A percentile compares a stretch with the other conserved stretches of the same genome.
phyloP scores from a whole-genome alignment of 2,888 invertebrate species.

The Mythimna lalbum region DNA sequence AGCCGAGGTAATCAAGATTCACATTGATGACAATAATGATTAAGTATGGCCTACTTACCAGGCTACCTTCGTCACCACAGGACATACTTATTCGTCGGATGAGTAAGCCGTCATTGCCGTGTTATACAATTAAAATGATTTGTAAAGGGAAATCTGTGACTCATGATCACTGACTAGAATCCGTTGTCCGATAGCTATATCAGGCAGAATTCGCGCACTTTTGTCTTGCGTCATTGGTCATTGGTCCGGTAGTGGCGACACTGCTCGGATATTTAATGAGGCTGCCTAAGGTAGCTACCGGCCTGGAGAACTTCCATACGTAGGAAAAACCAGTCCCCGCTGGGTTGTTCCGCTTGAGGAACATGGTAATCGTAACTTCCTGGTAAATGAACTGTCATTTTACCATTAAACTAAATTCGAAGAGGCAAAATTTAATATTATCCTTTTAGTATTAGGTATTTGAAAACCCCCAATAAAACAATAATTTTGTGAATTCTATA shows the following conservation, averaged over 20 bases:
- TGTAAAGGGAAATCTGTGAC: conserved; percentile 80
- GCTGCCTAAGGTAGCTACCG: conserved; percentile 15
- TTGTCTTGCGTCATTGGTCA: conserved; percentile 82
- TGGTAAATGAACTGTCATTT: conserved; percentile 23
- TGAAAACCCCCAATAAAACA: neutral
- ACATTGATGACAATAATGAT: conserved; percentile 1
- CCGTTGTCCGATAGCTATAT: conserved; percentile 68
- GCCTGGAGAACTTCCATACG: conserved; percentile 22
- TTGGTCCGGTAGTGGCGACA: conserved; percentile 70
- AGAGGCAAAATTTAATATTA: conserved; percentile 10
- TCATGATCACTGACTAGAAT: conserved; percentile 74
- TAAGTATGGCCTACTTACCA: conserved; percentile 14
- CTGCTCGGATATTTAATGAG: conserved; percentile 64
- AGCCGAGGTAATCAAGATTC: neutral
- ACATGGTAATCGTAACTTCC: conserved; percentile 32
- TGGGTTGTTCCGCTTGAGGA: conserved; percentile 39
- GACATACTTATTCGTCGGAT: conserved; percentile 43
- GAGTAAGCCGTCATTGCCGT: conserved; percentile 62
- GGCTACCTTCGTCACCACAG: conserved; percentile 34
- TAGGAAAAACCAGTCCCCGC: conserved; percentile 48
- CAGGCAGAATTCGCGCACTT: conserved; percentile 86
- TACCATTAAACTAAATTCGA: conserved; percentile 22
- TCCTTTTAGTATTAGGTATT: conserved; percentile 4
- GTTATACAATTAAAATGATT: conserved; percentile 74
- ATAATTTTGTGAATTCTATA: neutral